A percentile compares a stretch with the other conserved stretches of the same genome.
These are phyloP conservation scores for Cordilura impudica DNA, from an alignment of 2,888 invertebrate genomes.

Conservation along the genomic window DNA sequence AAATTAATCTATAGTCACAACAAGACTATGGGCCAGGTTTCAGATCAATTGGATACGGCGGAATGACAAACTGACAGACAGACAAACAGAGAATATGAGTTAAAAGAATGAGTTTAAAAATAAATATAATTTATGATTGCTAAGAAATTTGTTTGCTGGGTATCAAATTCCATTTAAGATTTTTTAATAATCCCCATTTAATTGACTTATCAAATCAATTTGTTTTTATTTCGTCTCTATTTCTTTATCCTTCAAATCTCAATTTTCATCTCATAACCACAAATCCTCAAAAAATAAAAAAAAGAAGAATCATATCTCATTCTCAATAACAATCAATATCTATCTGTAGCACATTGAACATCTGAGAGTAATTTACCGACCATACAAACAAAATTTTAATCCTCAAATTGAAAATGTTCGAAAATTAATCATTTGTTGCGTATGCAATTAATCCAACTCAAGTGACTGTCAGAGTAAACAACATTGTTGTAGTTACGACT, in stretches of 20 bases:
- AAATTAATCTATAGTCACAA: too few relatives aligned
- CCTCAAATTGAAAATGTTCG: conserved; percentile 70
- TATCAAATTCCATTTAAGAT: background rate
- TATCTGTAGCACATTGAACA: background rate
- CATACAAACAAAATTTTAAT: conserved; percentile 63
- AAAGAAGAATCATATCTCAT: conserved; percentile 15
- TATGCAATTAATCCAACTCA: conserved; percentile 68
- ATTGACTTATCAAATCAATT: background rate
- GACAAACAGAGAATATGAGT: too few relatives aligned
- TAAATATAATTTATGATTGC: background rate
- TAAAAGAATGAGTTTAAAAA: too few relatives aligned
- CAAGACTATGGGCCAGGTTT: too few relatives aligned
- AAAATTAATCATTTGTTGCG: conserved; percentile 73
- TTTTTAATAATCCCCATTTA: background rate
- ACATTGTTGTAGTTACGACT: conserved; percentile 14
- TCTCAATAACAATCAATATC: conserved; percentile 18
- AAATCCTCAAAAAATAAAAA: conserved; percentile 25
- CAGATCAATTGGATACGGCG: too few relatives aligned
- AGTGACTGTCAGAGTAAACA: conserved; percentile 65
- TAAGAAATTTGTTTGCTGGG: background rate
- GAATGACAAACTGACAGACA: too few relatives aligned
- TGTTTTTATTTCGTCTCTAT: background rate
- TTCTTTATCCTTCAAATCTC: conserved; percentile 19
- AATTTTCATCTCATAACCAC: conserved; percentile 27
- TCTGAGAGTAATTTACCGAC: conserved; percentile 13